These are phyloP conservation scores for Podarcis cretensis DNA, from an alignment of 2,113 vertebrate species.

Conservation along the genomic window DNA sequence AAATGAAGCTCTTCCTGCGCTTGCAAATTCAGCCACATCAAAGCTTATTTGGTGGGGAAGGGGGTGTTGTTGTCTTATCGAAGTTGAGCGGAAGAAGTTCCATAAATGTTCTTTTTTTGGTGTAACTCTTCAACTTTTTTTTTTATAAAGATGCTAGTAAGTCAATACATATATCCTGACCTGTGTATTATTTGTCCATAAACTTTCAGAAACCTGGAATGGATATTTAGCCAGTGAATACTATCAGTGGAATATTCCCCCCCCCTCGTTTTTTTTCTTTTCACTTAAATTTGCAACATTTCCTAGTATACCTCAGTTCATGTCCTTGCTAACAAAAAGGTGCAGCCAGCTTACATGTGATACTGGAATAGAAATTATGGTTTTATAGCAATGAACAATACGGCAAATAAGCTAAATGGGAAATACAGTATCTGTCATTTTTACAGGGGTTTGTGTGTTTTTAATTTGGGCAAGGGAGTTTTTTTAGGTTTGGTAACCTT, in stretches of 20 bases:
- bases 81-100: constrained; percentile 74
- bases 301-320: constrained; percentile 40
- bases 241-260: constrained; percentile 73
- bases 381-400: constrained; percentile 26
- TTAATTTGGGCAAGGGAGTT: neutral
- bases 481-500: constrained; percentile 6
- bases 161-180: constrained; percentile 80
- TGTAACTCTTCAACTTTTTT: constrained; percentile 79
- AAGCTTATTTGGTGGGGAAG: constrained; percentile 74
- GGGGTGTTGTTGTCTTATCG: constrained; percentile 75
- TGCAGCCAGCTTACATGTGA: constrained; percentile 44
- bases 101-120: constrained; percentile 79
- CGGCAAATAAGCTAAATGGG: constrained; percentile 39
- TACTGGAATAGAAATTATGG: constrained; percentile 32
- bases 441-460: constrained; percentile 2
- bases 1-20: constrained; percentile 63
- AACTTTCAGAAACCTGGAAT: constrained; percentile 61
- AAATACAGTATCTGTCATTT: constrained; percentile 25
- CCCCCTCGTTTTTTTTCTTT: neutral
- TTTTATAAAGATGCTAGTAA: constrained; percentile 90
- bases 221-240: constrained; percentile 47
- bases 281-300: constrained; percentile 66
- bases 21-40: constrained; percentile 70
- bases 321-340: constrained; percentile 46
- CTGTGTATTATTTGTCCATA: constrained; percentile 85